These are phyloP conservation scores for Garrulus glandarius DNA, from an alignment of 2,797 vertebrate genomes.

Conservation along the genomic window DNA sequence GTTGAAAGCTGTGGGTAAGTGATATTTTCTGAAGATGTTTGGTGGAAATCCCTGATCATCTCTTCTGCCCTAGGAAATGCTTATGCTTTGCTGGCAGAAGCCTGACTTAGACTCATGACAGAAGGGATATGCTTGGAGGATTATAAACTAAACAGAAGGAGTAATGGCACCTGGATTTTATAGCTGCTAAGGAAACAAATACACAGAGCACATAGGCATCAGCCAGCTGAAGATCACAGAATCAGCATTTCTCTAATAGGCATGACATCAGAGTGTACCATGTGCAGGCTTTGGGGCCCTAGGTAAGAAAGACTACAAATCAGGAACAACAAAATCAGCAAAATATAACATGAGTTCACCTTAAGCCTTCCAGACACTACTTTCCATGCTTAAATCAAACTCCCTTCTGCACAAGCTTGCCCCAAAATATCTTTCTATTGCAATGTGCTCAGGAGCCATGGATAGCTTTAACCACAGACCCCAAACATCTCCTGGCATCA, in stretches of 20 bases:
- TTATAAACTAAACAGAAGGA: constrained; percentile 1
- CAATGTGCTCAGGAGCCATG: neutral
- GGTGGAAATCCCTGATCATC: neutral
- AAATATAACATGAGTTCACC: neutral
- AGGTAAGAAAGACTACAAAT: neutral
- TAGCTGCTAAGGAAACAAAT: neutral
- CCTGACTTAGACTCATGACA: neutral
- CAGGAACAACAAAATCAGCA: neutral
- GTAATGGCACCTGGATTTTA: neutral
- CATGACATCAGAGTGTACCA: neutral
- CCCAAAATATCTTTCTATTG: neutral
- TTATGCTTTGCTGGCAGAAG: neutral
- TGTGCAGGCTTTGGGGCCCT: neutral
- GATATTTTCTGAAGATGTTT: neutral
- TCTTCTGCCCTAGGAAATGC: neutral
- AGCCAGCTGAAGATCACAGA: neutral
- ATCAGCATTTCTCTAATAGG: neutral
- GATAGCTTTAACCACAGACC: neutral
- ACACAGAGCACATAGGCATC: neutral
- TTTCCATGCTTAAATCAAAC: neutral
- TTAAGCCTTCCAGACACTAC: neutral
- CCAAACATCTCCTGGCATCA: neutral
- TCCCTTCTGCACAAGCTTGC: neutral
- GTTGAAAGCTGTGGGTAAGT: neutral
- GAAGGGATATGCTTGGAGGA: neutral